Evolutionary conservation across 2,113 vertebrate genomes (phyloP).

Genomic region (Peucedramus taeniatus): DNA sequence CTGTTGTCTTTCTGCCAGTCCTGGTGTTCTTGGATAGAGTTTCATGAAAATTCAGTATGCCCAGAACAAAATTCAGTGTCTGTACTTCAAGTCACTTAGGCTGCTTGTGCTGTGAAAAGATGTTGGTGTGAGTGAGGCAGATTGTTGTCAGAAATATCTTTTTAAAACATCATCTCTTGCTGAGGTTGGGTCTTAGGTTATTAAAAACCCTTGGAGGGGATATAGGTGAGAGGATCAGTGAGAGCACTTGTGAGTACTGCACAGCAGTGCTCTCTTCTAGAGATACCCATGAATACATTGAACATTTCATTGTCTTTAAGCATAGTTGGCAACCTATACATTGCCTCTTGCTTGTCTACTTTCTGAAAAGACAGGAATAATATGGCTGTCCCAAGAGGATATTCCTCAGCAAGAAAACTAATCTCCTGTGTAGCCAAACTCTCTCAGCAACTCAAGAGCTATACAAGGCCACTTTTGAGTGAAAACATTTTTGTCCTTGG

Average conservation of each 20-base stretch:
- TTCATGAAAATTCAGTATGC: not conserved
- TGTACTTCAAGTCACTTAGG: not conserved
- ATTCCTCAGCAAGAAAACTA: not conserved
- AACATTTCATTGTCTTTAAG: not conserved
- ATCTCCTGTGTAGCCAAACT: not conserved
- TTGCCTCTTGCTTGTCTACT: not conserved
- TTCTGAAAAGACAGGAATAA: not conserved
- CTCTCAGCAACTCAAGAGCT: not conserved
- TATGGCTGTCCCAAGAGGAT: not conserved
- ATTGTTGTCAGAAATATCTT: not conserved
- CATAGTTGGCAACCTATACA: not conserved
- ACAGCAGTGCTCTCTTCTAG: not conserved
- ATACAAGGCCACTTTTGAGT: not conserved
- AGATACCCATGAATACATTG: not conserved
- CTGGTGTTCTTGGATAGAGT: not conserved
- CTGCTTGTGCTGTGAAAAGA: not conserved
- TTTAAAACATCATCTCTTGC: not conserved
- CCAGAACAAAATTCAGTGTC: not conserved
- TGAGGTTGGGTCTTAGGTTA: not conserved
- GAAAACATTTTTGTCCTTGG: not conserved
- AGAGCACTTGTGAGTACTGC: not conserved
- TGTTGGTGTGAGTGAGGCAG: not conserved
- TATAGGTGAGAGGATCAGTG: not conserved
- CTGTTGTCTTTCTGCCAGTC: not conserved
- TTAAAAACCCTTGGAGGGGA: not conserved